phyloP scores from a whole-genome alignment of 92 coral and sea anemone genomes.

The Porites divaricata region DNA sequence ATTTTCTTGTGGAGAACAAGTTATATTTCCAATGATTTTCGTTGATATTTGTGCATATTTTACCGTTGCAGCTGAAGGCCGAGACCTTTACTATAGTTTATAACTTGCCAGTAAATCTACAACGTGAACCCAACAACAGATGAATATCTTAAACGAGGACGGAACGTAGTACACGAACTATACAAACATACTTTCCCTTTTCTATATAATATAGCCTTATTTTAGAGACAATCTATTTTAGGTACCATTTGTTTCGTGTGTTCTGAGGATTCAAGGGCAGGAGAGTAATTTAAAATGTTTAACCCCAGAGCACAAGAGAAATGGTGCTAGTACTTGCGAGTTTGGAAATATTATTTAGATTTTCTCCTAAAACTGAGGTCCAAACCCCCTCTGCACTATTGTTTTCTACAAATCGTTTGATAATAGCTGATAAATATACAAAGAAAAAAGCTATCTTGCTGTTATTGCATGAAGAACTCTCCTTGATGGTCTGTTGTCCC shows the following conservation, averaged over 20 bases:
- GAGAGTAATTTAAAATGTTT: not conserved
- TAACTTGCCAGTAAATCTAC: conserved; percentile 1
- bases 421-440: conserved; percentile 43
- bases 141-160: conserved; percentile 30
- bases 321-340: conserved; percentile 12
- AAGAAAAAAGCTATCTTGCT: conserved; percentile 32
- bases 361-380: conserved; percentile 19
- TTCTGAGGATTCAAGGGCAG: conserved; percentile 3
- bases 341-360: conserved; percentile 11
- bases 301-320: conserved; percentile 43
- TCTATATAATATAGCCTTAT: conserved; percentile 52
- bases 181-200: conserved; percentile 55
- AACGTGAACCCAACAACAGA: conserved; percentile 17
- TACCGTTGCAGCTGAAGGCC: not conserved
- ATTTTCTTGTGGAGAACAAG: not conserved
- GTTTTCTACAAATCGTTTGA: conserved; percentile 36
- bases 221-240: conserved; percentile 24
- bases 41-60: not conserved
- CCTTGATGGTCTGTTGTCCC: conserved; percentile 72
- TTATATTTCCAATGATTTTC: not conserved
- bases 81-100: conserved; percentile 3
- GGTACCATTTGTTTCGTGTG: conserved; percentile 15
- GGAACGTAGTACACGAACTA: conserved; percentile 27
- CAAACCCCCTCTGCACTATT: conserved; percentile 12
- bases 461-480: conserved; percentile 83